Evolutionary conservation across 1,140 invertebrate genomes (phyloP), one percentile per base, ranked within the genome.

Genomic region (Pantala flavescens): DNA sequence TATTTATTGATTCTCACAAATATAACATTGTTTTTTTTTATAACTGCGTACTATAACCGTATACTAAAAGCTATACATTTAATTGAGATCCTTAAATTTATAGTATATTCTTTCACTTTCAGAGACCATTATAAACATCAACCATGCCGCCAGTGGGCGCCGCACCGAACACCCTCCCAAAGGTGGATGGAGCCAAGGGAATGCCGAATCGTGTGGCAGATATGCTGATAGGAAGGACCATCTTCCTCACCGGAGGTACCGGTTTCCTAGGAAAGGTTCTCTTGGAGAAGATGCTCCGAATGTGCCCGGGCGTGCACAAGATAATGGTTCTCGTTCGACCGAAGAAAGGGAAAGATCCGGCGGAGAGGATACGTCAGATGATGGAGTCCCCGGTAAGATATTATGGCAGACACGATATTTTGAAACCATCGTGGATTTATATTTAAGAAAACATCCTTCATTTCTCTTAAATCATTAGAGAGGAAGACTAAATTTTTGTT

Each of bases 291-390:
- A 81, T 92, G 55, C 81, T 91, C 14, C 82, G 90, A 55, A 86
- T 85, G 74, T 84, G 89, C 77, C 88, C 89, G 0, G 87, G 88
- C 28, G 82, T 95, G 0, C 86, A 84, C 24, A 89, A 87, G 74
- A 89, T 97, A 55, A 92, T 93, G 80, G 79, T 95, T 24, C 83
- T 96, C 2, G 86, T 96, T 74, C 85, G 94, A 72, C 81, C 88
- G 0, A 95, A 96, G 83, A 91, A 91, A 80, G 91, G 90, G 9
- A 90, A 91, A 80, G 86, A 88, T 74, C 89, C 91, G 0, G 86
- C 87, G 77, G 86, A 89, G 74, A 85, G 92, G 72, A 79, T 92
- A 12, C 86, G 89, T 36, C 90, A 92, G 74, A 87, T 92, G 55
- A 87, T 92, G 70, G 76, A 78, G 23, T 80, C 79, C 24, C 79